These are phyloP conservation scores for Ptilodon capucinus DNA, from an alignment of 2,888 invertebrate genomes.

Conservation along the genomic window DNA sequence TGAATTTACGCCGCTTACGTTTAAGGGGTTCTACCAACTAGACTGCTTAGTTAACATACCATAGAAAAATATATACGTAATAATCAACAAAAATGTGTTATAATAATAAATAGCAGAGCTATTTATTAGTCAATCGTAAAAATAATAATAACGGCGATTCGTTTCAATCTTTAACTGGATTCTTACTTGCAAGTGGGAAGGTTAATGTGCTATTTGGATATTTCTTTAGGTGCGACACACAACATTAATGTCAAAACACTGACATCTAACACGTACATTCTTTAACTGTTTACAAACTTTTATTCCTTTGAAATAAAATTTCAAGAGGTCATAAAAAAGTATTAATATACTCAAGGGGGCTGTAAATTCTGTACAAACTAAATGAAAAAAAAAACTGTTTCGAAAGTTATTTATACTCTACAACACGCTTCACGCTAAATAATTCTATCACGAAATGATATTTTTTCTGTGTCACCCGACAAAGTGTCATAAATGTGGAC, in stretches of 20 bases:
- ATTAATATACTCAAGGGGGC: constrained; percentile 28
- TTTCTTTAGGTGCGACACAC: constrained; percentile 2
- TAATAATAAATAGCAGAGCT: neutral
- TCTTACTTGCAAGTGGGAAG: constrained; percentile 6
- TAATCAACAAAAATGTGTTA: neutral
- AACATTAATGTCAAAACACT: constrained; percentile 15
- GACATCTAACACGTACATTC: constrained; percentile 13
- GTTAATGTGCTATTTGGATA: constrained; percentile 16
- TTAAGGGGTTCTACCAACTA: no score
- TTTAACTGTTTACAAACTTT: constrained; percentile 17
- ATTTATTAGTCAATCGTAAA: no score
- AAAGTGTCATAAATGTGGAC: constrained; percentile 66
- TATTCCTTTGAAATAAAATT: constrained; percentile 24
- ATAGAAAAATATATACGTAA: neutral
- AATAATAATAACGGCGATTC: neutral
- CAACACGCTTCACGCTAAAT: constrained; percentile 46
- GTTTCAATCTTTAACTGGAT: constrained; percentile 2
- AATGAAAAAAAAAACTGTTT: constrained; percentile 37
- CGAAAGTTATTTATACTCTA: constrained; percentile 40
- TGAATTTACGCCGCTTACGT: no score
- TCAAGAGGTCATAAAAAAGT: constrained; percentile 26
- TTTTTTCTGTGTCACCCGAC: constrained; percentile 58
- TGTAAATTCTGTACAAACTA: constrained; percentile 28
- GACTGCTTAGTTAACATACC: neutral
- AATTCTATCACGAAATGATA: constrained; percentile 49